Evolutionary conservation across 2,113 vertebrate genomes (phyloP).

Genomic region (Myanophis thanlyinensis): DNA sequence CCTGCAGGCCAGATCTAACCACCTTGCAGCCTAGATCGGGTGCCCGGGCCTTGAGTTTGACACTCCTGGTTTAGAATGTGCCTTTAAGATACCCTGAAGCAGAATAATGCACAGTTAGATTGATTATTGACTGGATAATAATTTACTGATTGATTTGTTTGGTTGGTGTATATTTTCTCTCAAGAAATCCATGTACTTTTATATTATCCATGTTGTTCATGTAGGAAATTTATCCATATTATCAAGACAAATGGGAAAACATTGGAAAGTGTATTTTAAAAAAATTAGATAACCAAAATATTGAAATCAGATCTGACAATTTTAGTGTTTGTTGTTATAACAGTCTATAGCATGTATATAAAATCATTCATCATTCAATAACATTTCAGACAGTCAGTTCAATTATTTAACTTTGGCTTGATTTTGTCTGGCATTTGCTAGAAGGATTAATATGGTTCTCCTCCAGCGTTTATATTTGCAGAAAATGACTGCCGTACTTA

Average conservation of each 20-base stretch:
- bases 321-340: background rate
- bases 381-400: background rate
- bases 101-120: background rate
- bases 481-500: background rate
- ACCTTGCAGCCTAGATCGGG: too few relatives aligned
- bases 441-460: background rate
- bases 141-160: background rate
- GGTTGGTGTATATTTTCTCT: background rate
- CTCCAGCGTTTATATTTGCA: conserved; percentile 34
- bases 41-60: too few relatives aligned
- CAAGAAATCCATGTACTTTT: background rate
- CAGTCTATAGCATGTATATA: background rate
- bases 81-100: background rate
- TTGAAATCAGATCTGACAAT: background rate
- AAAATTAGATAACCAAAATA: background rate
- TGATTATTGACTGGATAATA: background rate
- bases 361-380: background rate
- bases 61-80: too few relatives aligned
- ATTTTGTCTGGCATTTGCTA: background rate
- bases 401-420: background rate
- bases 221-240: background rate
- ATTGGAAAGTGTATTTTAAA: background rate
- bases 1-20: too few relatives aligned
- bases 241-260: background rate
- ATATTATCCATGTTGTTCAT: background rate